phyloP scores from a whole-genome alignment of 2,113 vertebrate species.

The Phainopepla nitens region DNA sequence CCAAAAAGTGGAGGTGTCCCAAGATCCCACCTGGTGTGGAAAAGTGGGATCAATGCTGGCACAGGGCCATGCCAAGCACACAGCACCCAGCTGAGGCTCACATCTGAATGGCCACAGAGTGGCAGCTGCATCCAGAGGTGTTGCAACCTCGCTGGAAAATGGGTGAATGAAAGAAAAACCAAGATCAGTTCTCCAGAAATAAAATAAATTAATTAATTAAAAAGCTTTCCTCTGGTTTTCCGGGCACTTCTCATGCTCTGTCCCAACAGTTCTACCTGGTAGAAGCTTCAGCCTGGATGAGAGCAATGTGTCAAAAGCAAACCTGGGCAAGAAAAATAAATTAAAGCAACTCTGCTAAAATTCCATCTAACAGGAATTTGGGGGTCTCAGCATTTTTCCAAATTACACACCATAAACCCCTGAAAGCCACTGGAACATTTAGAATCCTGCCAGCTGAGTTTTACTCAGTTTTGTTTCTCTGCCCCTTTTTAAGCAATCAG shows the following conservation, averaged over 20 bases:
- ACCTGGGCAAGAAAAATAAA: not conserved
- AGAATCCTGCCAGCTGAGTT: not conserved
- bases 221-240: not conserved
- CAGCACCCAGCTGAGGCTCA: not conserved
- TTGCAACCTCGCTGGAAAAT: fast-evolving
- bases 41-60: not conserved
- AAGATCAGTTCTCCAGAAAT: not conserved
- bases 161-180: not conserved
- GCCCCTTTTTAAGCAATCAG: not conserved
- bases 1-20: not conserved
- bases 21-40: not conserved
- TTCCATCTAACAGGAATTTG: not conserved
- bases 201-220: not conserved
- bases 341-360: not conserved
- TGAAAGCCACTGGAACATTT: not conserved
- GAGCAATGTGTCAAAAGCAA: not conserved
- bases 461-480: not conserved
- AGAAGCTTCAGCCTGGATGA: not conserved
- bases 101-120: fast-evolving
- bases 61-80: not conserved
- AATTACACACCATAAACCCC: not conserved
- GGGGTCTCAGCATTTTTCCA: not conserved
- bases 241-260: not conserved
- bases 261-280: not conserved
- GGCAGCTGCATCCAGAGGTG: not conserved